Percentiles rank a stretch among this genome's conserved stretches.
phyloP scores from a whole-genome alignment of 2,797 vertebrate genomes.

The Pangasius larnaudii region DNA sequence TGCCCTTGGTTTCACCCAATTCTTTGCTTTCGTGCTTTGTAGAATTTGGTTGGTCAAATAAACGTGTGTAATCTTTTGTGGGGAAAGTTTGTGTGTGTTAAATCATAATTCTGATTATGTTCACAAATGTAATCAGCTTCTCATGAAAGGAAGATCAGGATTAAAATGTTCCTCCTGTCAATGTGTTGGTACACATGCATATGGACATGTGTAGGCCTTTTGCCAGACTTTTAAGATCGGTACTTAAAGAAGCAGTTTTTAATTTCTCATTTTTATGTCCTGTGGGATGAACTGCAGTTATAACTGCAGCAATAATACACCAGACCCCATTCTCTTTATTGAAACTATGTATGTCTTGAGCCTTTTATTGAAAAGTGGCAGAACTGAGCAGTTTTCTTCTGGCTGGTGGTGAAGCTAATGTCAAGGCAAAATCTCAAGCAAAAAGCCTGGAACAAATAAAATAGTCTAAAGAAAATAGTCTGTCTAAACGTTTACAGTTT shows the following conservation, averaged over 20 bases:
- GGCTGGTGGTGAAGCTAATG: neutral
- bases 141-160: conserved; percentile 2
- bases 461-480: neutral
- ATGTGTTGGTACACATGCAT: neutral
- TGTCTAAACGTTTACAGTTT: neutral
- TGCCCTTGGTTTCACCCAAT: neutral
- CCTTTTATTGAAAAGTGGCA: conserved; percentile 3
- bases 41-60: neutral
- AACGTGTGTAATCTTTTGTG: neutral
- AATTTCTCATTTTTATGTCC: neutral
- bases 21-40: neutral
- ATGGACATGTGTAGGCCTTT: neutral
- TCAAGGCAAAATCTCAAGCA: neutral
- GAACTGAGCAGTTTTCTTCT: neutral
- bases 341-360: neutral
- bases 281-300: neutral
- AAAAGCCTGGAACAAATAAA: neutral
- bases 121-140: neutral
- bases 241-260: neutral
- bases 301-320: neutral
- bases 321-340: neutral
- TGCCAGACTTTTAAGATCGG: no score
- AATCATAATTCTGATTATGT: neutral
- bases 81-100: neutral
- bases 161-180: neutral